Evolutionary conservation across 2,888 invertebrate genomes (phyloP), one percentile per base, ranked within the genome.

Genomic region (Pecten maximus): DNA sequence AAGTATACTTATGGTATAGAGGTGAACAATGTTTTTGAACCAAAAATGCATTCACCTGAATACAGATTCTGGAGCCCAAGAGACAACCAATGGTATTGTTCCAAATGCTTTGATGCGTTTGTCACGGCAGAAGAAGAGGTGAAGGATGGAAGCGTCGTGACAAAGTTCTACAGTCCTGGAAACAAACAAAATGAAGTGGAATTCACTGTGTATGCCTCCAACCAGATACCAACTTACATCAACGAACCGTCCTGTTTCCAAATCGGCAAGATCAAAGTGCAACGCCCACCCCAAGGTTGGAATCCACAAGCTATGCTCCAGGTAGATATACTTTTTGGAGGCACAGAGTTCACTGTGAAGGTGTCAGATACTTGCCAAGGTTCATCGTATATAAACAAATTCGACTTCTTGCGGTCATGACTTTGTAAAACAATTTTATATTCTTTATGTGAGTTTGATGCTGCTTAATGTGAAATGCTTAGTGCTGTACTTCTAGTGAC

Each of bases 1-100:
- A 89, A 90, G 87, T 90, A 86, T 48, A 91, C 91, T 2, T 91
- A 91, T 54, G 91, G 91, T 35, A 90, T 91, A n/a, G 74, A 89
- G 39, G 40, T 74, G 35, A 54, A 40, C n/a, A 74, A 35, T 28
- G 15, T 74, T 10, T 74, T 74, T n/a, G 44, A 44, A 15, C 40
- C 88, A 40, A 44, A 40, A 87, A 6, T 87, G 16, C 40, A 87
- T 40, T 28, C n/a, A 15, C 40, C 74, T 28, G 35, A 74, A 74
- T 12, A 74, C 8, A 74, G 74, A 35, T 74, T 74, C 35, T 74
- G 74, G 74, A 74, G 74, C 35, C 74, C 6, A 35, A 35, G 35
- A 4, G 23, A 28, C 16, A 74, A 28, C 28, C 74, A 74, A 23
- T 74, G 74, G 74, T 74, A 74, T 74, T 35, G 74, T 74, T 28